A percentile compares a stretch with the other conserved stretches of the same genome.
These are phyloP conservation scores for Micrasema minimum DNA, from an alignment of 1,140 invertebrate genomes.

Conservation along the genomic window DNA sequence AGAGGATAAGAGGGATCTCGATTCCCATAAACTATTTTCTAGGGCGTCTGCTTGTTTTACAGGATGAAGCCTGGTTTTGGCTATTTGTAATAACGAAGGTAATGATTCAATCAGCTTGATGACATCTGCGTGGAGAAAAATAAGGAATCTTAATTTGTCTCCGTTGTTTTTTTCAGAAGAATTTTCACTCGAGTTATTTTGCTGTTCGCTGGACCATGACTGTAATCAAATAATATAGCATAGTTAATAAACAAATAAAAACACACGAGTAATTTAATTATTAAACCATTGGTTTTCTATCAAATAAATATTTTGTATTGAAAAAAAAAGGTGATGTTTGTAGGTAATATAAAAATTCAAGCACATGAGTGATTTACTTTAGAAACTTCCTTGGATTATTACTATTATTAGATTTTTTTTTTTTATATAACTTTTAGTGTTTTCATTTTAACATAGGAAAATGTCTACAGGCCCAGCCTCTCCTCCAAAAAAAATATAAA, in stretches of 20 bases:
- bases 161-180: constrained; percentile 41
- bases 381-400: too few species aligned
- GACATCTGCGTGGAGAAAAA: constrained; percentile 64
- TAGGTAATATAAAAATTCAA: too few species aligned
- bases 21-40: constrained; percentile 64
- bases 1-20: constrained; percentile 62
- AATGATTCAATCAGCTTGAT: constrained; percentile 62
- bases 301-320: too few species aligned
- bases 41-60: constrained; percentile 57
- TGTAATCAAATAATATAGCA: constrained; percentile 9
- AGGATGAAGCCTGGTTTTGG: constrained; percentile 60
- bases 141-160: constrained; percentile 51
- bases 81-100: constrained; percentile 62
- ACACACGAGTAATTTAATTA: too few species aligned
- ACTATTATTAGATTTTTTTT: too few species aligned
- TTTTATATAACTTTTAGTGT: too few species aligned
- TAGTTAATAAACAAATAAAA: constrained; percentile 26
- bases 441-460: too few species aligned
- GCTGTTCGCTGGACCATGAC: constrained; percentile 36
- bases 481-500: too few species aligned
- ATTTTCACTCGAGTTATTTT: constrained; percentile 36
- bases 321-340: too few species aligned
- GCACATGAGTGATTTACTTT: too few species aligned
- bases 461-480: too few species aligned
- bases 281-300: too few species aligned